Evolutionary conservation across 2,888 invertebrate genomes (phyloP).

Genomic region (Thera britannica): DNA sequence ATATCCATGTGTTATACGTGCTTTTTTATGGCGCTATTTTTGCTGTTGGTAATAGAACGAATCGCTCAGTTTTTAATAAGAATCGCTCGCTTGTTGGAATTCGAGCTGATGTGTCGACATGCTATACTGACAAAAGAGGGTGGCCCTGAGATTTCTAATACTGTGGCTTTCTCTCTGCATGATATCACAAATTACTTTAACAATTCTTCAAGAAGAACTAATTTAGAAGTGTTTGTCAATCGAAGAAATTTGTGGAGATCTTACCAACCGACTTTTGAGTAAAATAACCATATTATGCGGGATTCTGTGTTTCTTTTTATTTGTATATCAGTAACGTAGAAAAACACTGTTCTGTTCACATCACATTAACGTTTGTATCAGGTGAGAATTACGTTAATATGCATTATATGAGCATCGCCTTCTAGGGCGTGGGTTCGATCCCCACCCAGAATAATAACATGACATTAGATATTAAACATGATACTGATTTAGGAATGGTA

Average conservation of each 20-base stretch:
- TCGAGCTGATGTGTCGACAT: conserved; percentile 70
- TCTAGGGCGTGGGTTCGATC: no score
- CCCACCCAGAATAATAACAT: background rate
- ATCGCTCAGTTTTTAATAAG: conserved; percentile 52
- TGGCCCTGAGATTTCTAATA: conserved; percentile 38
- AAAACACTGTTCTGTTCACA: background rate
- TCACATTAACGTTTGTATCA: background rate
- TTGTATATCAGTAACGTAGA: no score
- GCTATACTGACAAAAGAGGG: conserved; percentile 59
- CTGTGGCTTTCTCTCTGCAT: background rate
- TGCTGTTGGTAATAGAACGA: conserved; percentile 61
- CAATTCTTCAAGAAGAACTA: background rate
- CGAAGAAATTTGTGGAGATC: background rate
- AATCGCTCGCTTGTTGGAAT: conserved; percentile 66
- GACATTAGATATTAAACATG: no score
- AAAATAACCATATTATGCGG: background rate
- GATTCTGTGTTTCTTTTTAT: background rate
- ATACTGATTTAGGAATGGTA: background rate
- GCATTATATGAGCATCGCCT: no score
- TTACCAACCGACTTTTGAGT: background rate
- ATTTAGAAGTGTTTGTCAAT: background rate
- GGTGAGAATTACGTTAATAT: no score
- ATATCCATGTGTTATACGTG: conserved; percentile 54
- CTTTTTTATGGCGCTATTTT: conserved; percentile 54
- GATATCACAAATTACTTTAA: background rate